Percentiles rank a stretch among this genome's conserved stretches.
These are phyloP conservation scores for Anoplophora glabripennis DNA, from an alignment of 1,140 invertebrate genomes.

Conservation along the genomic window DNA sequence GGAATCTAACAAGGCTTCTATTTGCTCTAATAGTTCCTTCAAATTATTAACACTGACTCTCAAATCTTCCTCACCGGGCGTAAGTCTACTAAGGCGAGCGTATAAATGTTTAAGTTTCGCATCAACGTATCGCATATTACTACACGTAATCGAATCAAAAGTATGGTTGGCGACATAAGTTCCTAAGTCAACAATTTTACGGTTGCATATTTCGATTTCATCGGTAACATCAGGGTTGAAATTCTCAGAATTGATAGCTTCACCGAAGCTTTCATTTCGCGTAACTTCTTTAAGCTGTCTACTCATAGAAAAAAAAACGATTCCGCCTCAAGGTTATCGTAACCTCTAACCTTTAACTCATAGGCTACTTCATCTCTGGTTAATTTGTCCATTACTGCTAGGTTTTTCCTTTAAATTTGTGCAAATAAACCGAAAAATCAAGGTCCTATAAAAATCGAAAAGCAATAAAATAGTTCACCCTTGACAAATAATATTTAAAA, in stretches of 20 bases:
- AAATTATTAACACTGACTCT: conserved; percentile 1
- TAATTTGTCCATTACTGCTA: neutral
- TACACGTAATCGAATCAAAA: neutral
- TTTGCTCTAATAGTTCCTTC: neutral
- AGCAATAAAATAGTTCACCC: too few species aligned
- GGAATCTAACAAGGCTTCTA: neutral
- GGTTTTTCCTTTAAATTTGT: too few species aligned
- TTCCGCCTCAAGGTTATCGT: neutral
- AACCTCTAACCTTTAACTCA: neutral
- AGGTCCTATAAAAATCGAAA: too few species aligned
- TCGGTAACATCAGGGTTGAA: neutral
- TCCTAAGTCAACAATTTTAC: conserved; percentile 3
- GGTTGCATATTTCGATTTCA: neutral
- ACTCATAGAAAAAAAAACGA: conserved; percentile 3
- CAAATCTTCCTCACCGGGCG: neutral
- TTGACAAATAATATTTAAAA: too few species aligned
- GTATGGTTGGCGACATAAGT: conserved; percentile 2
- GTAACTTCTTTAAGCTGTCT: conserved; percentile 2
- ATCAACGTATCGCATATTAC: neutral
- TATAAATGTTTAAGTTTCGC: conserved; percentile 6
- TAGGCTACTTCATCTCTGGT: neutral
- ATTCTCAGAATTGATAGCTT: neutral
- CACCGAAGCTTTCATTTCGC: neutral
- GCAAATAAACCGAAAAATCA: too few species aligned
- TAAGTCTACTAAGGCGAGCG: neutral